Base-by-base conservation (phyloP, 2,113 vertebrate genomes). In the Euleptes europaea region DNA sequence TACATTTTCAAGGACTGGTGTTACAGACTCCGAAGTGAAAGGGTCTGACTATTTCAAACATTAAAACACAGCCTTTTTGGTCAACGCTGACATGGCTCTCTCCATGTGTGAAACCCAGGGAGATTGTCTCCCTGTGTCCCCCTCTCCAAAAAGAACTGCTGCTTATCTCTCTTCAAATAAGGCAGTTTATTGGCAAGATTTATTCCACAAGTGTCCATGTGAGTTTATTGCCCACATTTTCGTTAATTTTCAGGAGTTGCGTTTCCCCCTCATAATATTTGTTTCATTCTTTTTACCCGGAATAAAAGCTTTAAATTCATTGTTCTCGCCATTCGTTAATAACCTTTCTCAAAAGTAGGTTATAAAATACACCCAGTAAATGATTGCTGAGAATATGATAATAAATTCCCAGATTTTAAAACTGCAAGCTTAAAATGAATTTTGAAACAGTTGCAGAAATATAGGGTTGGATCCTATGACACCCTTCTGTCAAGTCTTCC, bases 241-340 rank as follows among this genome's bases (percentile, higher is more conserved):
- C 83, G 70, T 57, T 78, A 57, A 70, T 84, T 84, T 42, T 38
- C 72, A 76, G 35, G 69, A 76, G 67, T 84, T 33, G n/a, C 33
- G 77, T 77, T 77, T 69, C 63, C 72, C 38, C 66, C 44, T n/a
- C 40, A 75, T 40, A 42, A 35, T 67, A 42, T 65, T 65, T 65
- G 38, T 47, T 49, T 67, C 38, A 11, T 31, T 84, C 9, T 78
- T 78, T 84, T 78, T 57, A 17, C 57, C 42, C 44, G 42, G 57
- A 84, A 84, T 28, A 84, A 8, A 70, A 78, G 47, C 35, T 44
- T 47, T 57, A 42, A 40, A 78, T 47, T 44, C 33, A 77, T 67
- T 69, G 26, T 76, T 54, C 47, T 84, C 63, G 17, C 47, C n/a
- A 40, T 26, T 76, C 44, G n/a, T 77, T 77, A 65, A 67, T 65